Conservation (phyloP, 37 sponge, comb jelly and placozoan species). For the Cliona cf. orientalis region DNA sequence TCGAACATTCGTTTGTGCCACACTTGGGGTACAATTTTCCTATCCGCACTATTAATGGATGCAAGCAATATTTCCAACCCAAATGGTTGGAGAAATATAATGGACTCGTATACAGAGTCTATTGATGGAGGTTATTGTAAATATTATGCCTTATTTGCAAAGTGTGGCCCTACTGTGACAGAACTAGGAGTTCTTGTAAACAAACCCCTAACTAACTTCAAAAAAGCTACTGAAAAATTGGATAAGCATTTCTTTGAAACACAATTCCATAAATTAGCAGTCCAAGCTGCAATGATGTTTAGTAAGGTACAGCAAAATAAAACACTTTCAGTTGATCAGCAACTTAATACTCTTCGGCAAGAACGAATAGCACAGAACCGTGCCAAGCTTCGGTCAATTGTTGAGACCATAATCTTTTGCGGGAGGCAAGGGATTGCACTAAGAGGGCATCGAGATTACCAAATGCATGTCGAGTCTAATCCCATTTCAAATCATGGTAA, state of each 20-base stretch:
- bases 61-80: constrained; percentile 18
- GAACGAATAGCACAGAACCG: constrained; percentile 38
- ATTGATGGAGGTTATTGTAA: constrained; percentile 62
- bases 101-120: constrained; percentile 34
- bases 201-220: constrained; percentile 31
- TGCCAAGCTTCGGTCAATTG: constrained; percentile 42
- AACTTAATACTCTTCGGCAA: constrained; percentile 6
- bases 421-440: constrained; percentile 61
- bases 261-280: constrained; percentile 41
- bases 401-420: constrained; percentile 44
- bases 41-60: neutral
- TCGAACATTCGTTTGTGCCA: constrained; percentile 22
- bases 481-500: constrained; percentile 50
- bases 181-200: constrained; percentile 18
- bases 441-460: constrained; percentile 55
- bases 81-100: constrained; percentile 39
- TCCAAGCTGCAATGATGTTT: constrained; percentile 28
- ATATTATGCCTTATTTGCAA: constrained; percentile 44
- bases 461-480: neutral
- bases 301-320: constrained; percentile 27
- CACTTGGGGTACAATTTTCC: constrained; percentile 23
- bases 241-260: constrained; percentile 19
- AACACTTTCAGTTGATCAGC: constrained; percentile 30
- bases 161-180: constrained; percentile 2
- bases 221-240: constrained; percentile 17